These are phyloP conservation scores for Pseudomyrmex concolor DNA, from an alignment of 1,140 invertebrate genomes.

Conservation along the genomic window DNA sequence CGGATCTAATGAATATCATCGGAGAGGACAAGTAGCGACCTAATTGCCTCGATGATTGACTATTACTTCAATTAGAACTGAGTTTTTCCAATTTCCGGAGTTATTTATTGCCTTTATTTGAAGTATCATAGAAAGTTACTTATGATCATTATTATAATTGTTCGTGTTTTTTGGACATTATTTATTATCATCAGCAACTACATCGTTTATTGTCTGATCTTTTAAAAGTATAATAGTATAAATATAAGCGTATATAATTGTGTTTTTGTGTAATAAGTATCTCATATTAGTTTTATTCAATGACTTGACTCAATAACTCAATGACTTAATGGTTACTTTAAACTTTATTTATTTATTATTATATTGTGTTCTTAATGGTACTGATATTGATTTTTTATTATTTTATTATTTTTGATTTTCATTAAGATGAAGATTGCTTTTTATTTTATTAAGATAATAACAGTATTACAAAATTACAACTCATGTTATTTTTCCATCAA, in stretches of 20 bases:
- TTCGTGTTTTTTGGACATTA: background rate
- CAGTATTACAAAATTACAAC: background rate
- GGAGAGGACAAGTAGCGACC: slow-evolving; percentile 23
- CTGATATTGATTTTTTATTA: no score
- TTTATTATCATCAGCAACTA: background rate
- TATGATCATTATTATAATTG: slow-evolving; percentile 27
- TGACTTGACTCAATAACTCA: no score
- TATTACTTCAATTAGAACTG: slow-evolving; percentile 50
- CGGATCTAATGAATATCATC: slow-evolving; percentile 37
- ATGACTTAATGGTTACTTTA: no score
- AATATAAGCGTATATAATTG: no score
- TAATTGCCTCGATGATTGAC: slow-evolving; percentile 35
- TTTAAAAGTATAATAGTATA: background rate
- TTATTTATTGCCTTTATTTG: background rate
- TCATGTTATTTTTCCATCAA: background rate
- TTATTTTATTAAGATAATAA: background rate
- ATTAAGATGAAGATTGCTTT: background rate
- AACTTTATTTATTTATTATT: no score
- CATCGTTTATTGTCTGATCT: background rate
- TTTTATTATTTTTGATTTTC: no score
- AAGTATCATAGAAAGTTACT: background rate
- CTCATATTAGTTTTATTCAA: no score
- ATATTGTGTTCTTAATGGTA: no score
- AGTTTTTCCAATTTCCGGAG: slow-evolving; percentile 35
- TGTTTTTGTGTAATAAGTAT: no score